These are phyloP conservation scores for Pocillopora damicornis DNA, from an alignment of 64 coral and sea anemone genomes.

Conservation along the genomic window DNA sequence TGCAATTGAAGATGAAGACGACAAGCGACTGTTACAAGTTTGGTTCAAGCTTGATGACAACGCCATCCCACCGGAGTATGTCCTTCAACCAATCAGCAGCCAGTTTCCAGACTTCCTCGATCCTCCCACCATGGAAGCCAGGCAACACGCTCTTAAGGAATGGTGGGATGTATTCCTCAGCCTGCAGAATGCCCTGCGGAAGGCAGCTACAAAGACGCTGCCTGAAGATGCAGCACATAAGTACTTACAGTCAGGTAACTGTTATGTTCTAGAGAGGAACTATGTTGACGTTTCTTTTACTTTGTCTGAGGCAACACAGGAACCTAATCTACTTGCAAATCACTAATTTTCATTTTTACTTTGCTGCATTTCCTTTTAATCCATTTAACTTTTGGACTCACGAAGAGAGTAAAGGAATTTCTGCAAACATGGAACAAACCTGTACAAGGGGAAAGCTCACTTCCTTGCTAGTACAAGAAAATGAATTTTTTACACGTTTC, in stretches of 20 bases:
- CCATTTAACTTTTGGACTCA: no score
- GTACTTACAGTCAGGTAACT: constrained; percentile 68
- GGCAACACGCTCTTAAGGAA: constrained; percentile 46
- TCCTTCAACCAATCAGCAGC: constrained; percentile 81
- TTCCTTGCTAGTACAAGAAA: no score
- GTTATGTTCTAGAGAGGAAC: background rate
- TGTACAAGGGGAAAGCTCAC: no score
- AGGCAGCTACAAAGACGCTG: constrained; percentile 59
- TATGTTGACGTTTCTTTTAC: no score
- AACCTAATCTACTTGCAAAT: no score
- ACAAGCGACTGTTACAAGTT: constrained; percentile 53
- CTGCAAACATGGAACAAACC: no score
- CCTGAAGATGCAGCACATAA: constrained; percentile 47
- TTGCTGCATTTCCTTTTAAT: no score
- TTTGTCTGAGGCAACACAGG: no score
- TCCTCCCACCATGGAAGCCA: constrained; percentile 56
- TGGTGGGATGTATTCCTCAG: constrained; percentile 73
- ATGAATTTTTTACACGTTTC: no score
- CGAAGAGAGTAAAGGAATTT: no score
- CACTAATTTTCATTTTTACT: no score
- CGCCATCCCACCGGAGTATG: constrained; percentile 67
- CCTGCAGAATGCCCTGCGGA: constrained; percentile 56
- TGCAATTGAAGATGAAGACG: constrained; percentile 52
- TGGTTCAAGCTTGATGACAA: constrained; percentile 82
- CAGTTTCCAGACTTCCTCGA: constrained; percentile 46